Percentiles rank a stretch among this genome's conserved stretches.
Conservation (phyloP, 2,888 invertebrate species). For the Lordiphosa andalusiaca region DNA sequence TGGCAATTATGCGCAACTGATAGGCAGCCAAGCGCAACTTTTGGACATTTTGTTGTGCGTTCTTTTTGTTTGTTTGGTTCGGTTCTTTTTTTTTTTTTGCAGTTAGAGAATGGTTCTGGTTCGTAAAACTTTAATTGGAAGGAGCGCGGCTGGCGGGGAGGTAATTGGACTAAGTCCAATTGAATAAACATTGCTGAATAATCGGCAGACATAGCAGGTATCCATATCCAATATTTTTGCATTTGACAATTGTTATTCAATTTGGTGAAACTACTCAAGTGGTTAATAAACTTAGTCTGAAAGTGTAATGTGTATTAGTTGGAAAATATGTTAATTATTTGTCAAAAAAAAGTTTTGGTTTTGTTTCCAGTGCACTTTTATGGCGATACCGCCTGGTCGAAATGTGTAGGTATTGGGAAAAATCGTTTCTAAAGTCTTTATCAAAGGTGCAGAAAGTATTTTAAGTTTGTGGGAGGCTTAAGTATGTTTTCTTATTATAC, state of each 20-base stretch:
- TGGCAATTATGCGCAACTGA: conserved; percentile 66
- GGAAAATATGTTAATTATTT: too few relatives aligned
- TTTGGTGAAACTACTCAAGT: neutral
- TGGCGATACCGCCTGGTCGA: too few relatives aligned
- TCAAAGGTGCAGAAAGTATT: too few relatives aligned
- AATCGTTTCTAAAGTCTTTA: too few relatives aligned
- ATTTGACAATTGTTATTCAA: conserved; percentile 26
- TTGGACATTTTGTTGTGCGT: conserved; percentile 39
- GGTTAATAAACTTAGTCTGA: neutral
- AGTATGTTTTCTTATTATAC: too few relatives aligned
- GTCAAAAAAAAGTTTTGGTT: too few relatives aligned
- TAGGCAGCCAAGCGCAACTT: conserved; percentile 65
- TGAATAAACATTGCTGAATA: conserved; percentile 1
- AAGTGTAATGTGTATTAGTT: neutral
- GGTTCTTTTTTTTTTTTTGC: conserved; percentile 14
- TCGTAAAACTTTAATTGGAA: conserved; percentile 22
- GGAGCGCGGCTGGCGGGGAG: neutral
- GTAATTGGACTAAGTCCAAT: conserved; percentile 8
- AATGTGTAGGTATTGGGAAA: too few relatives aligned
- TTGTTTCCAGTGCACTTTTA: too few relatives aligned
- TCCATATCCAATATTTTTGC: conserved; percentile 1
- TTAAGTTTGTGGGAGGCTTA: too few relatives aligned
- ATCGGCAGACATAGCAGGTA: neutral
- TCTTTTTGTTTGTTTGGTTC: conserved; percentile 8
- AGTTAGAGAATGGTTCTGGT: conserved; percentile 53